Conservation (phyloP, 2,888 invertebrate species). For the Zeuzera pyrina region DNA sequence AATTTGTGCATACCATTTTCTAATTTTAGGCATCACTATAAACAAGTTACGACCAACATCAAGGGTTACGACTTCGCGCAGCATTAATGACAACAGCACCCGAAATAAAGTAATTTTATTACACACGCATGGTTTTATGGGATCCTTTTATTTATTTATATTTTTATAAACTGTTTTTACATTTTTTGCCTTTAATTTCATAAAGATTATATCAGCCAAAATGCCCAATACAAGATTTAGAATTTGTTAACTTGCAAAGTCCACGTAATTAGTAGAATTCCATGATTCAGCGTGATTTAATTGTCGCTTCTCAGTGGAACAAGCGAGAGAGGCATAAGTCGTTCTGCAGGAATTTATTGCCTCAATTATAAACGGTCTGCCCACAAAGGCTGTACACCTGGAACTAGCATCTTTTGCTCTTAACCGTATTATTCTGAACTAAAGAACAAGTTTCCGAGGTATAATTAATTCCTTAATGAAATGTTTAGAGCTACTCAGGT, state of each 20-base stretch:
- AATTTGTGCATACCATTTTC: slow-evolving; percentile 35
- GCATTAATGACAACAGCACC: slow-evolving; percentile 55
- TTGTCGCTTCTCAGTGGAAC: slow-evolving; percentile 49
- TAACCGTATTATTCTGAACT: slow-evolving; percentile 15
- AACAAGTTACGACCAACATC: slow-evolving; percentile 64
- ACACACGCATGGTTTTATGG: slow-evolving; percentile 40
- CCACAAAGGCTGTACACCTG: slow-evolving; percentile 33
- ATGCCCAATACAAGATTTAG: slow-evolving; percentile 2
- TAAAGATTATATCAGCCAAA: slow-evolving; percentile 8
- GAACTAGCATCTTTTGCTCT: slow-evolving; percentile 33
- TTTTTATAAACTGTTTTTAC: slow-evolving; percentile 20
- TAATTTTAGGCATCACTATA: slow-evolving; percentile 61
- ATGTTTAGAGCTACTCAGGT: slow-evolving; percentile 23
- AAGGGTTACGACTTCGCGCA: slow-evolving; percentile 52
- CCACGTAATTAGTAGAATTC: slow-evolving; percentile 47
- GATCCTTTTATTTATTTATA: slow-evolving; percentile 31
- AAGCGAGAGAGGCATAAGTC: slow-evolving; percentile 40
- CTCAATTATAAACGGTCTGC: slow-evolving; percentile 58
- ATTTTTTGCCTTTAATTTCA: slow-evolving; percentile 13
- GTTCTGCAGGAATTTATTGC: slow-evolving; percentile 53
- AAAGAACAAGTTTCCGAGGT: slow-evolving; percentile 25
- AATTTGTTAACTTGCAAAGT: slow-evolving; percentile 14
- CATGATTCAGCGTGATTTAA: slow-evolving; percentile 60
- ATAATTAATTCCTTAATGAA: slow-evolving; percentile 25
- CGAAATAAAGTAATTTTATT: slow-evolving; percentile 57